Conservation (phyloP, 2,113 vertebrate genomes). For the Ellobius talpinus region DNA sequence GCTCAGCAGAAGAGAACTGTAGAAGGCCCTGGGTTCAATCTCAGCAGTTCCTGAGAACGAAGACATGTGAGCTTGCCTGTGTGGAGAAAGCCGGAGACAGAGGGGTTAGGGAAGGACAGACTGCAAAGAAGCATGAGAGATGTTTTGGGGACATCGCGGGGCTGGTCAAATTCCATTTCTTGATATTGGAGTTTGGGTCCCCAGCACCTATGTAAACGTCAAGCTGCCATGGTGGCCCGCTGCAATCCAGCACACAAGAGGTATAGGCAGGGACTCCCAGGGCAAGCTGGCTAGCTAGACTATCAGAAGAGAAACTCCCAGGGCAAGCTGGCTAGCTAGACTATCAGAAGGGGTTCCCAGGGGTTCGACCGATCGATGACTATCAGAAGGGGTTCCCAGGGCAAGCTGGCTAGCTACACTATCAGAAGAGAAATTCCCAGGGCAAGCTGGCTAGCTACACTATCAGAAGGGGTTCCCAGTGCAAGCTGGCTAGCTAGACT, state of each 20-base stretch:
- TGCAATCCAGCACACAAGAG: background rate
- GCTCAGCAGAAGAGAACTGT: background rate
- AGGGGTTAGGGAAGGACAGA: fast-evolving
- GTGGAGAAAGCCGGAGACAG: background rate
- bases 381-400: background rate
- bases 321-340: no score
- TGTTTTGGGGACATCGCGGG: fast-evolving
- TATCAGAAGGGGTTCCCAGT: background rate
- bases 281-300: background rate
- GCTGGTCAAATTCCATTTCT: fast-evolving
- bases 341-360: no score
- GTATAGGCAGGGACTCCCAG: background rate
- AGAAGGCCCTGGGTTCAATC: background rate
- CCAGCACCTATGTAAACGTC: background rate
- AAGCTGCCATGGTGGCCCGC: background rate
- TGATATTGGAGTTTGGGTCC: background rate
- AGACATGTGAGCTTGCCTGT: background rate
- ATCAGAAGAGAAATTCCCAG: no score
- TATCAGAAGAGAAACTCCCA: no score
- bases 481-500: background rate
- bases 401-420: background rate
- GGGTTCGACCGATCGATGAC: no score
- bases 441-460: no score
- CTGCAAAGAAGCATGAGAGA: fast-evolving
- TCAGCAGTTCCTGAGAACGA: no score